Conservation (phyloP, 1,140 invertebrate species). For the Arctopsyche grandis region DNA sequence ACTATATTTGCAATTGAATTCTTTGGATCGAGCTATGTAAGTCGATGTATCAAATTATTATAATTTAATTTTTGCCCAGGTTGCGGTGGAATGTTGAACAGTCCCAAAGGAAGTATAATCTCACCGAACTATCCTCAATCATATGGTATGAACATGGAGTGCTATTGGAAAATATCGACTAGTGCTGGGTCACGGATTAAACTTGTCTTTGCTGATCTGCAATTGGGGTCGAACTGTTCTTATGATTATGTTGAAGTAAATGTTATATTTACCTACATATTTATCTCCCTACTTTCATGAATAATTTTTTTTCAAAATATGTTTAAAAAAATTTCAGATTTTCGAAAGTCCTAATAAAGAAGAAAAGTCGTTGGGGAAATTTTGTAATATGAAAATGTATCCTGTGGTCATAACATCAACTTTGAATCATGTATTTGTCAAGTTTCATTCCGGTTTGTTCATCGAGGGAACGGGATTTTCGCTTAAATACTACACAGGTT, state of each 20-base stretch:
- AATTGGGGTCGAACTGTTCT: slow-evolving; percentile 73
- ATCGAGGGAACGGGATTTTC: slow-evolving; percentile 75
- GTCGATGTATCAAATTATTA: too few species aligned
- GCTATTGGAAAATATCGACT: slow-evolving; percentile 82
- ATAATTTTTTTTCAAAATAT: too few species aligned
- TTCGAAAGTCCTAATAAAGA: slow-evolving; percentile 67
- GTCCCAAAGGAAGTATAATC: slow-evolving; percentile 74
- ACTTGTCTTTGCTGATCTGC: slow-evolving; percentile 77
- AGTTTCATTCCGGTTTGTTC: slow-evolving; percentile 73
- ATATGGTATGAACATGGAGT: slow-evolving; percentile 75
- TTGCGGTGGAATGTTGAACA: slow-evolving; percentile 81
- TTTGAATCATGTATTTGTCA: slow-evolving; percentile 72
- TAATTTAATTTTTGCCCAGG: slow-evolving; percentile 71
- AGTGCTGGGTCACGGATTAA: slow-evolving; percentile 74
- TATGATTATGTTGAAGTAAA: slow-evolving; percentile 76
- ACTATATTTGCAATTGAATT: slow-evolving; percentile 14
- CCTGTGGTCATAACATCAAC: slow-evolving; percentile 65
- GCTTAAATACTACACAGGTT: slow-evolving; percentile 69
- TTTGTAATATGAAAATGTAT: slow-evolving; percentile 63
- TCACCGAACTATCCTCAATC: slow-evolving; percentile 86
- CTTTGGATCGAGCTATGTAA: too few species aligned
- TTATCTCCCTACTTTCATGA: too few species aligned
- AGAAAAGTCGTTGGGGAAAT: slow-evolving; percentile 66
- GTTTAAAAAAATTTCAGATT: too few species aligned
- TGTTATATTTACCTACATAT: too few species aligned